Evolutionary conservation across 2,113 vertebrate genomes (phyloP).

Genomic region (Ailurus styani): DNA sequence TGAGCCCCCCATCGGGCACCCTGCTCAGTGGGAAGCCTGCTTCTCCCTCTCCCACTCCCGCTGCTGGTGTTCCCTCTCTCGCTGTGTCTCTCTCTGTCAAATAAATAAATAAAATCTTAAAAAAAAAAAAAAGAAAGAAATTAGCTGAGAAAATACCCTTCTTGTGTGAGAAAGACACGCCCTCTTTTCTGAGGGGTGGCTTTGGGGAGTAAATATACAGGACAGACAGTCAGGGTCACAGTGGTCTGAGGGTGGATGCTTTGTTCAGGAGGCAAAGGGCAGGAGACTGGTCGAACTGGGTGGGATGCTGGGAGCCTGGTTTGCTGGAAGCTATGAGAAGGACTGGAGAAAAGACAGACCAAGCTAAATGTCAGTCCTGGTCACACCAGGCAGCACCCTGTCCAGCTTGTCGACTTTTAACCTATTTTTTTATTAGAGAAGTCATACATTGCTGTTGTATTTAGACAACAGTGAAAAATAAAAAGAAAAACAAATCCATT

Average conservation of each 20-base stretch:
- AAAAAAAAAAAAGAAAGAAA: too few relatives aligned
- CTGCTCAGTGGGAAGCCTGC: too few relatives aligned
- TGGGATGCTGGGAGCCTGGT: not conserved
- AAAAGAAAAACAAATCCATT: slow-evolving; percentile 13
- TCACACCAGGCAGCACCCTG: not conserved
- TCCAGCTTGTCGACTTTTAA: not conserved
- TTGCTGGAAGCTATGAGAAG: not conserved
- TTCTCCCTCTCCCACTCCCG: too few relatives aligned
- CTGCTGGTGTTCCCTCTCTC: too few relatives aligned
- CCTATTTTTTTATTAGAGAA: slow-evolving; percentile 27
- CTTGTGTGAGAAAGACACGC: not conserved
- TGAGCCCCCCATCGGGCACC: too few relatives aligned
- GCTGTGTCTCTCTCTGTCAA: too few relatives aligned
- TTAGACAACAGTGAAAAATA: not conserved
- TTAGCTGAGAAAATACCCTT: not conserved
- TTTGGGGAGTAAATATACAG: not conserved
- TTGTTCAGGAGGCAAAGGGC: not conserved
- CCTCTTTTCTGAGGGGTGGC: not conserved
- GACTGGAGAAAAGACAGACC: not conserved
- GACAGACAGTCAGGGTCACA: not conserved
- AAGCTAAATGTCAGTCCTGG: not conserved
- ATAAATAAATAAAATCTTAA: too few relatives aligned
- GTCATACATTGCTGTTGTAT: not conserved
- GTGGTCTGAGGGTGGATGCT: not conserved
- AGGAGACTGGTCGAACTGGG: not conserved